Percentiles rank a stretch among this genome's conserved stretches.
Evolutionary conservation across 2,888 invertebrate genomes (phyloP).

Genomic region (Cylloceria caligata): DNA sequence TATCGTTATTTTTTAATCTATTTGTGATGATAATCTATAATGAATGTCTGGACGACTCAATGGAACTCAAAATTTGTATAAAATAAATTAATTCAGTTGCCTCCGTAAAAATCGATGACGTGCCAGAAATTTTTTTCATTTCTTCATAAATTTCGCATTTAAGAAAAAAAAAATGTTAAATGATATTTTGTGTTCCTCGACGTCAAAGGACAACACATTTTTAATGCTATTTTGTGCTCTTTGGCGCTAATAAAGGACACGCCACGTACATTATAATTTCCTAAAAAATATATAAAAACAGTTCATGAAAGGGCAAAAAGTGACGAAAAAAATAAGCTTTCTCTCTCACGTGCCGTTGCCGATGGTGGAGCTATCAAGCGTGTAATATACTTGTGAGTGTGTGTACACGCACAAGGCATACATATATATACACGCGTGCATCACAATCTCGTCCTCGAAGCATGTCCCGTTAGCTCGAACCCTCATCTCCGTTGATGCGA

Average conservation of each 20-base stretch:
- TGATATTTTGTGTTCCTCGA: background rate
- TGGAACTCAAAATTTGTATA: too few relatives aligned
- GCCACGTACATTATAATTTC: background rate
- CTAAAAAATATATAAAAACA: background rate
- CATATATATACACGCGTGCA: slow-evolving; percentile 49
- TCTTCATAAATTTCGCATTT: too few relatives aligned
- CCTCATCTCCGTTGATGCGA: slow-evolving; percentile 72
- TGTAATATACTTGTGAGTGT: slow-evolving; percentile 54
- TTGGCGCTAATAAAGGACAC: background rate
- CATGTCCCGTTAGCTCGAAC: slow-evolving; percentile 82
- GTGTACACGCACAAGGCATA: slow-evolving; percentile 64
- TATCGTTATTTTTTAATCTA: too few relatives aligned
- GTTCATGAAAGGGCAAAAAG: background rate
- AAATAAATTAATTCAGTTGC: too few relatives aligned
- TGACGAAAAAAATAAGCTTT: slow-evolving; percentile 45
- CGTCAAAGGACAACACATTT: too few relatives aligned
- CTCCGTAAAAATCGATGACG: too few relatives aligned
- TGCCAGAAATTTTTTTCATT: too few relatives aligned
- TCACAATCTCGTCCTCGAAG: slow-evolving; percentile 72
- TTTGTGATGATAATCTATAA: too few relatives aligned
- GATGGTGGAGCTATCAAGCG: slow-evolving; percentile 25
- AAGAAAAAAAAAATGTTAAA: background rate
- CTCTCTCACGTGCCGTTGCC: slow-evolving; percentile 28
- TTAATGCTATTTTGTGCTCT: background rate
- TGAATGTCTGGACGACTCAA: too few relatives aligned